These are phyloP conservation scores for Panthera tigris DNA, from an alignment of 2,113 vertebrate genomes.

Conservation along the genomic window DNA sequence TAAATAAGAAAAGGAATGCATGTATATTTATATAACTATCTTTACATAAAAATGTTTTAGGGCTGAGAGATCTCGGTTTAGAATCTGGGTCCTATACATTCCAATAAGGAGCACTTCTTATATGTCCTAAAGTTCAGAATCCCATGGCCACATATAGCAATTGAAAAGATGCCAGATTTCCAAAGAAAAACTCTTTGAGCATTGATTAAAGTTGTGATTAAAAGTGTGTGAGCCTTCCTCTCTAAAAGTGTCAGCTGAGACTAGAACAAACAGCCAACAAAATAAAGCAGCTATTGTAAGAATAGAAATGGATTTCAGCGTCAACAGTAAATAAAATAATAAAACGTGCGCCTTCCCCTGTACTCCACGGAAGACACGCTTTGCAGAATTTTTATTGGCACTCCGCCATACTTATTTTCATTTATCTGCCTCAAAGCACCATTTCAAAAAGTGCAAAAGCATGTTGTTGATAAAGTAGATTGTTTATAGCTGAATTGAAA, in stretches of 20 bases:
- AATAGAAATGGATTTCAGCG: conserved; percentile 84
- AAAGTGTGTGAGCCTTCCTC: conserved; percentile 80
- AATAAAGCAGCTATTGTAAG: conserved; percentile 84
- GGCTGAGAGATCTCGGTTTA: neutral
- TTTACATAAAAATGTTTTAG: neutral
- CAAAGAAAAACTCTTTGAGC: conserved; percentile 50
- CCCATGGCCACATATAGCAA: neutral
- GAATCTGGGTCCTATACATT: neutral
- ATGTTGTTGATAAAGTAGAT: conserved; percentile 95
- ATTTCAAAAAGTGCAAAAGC: conserved; percentile 98
- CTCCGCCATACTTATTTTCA: conserved; percentile 92
- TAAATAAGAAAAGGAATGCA: neutral
- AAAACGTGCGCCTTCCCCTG: conserved; percentile 81
- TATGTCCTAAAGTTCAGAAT: neutral
- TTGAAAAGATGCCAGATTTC: conserved; percentile 41
- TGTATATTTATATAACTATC: neutral
- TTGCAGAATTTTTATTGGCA: conserved; percentile 89
- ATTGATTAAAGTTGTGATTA: conserved; percentile 76
- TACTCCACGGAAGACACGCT: conserved; percentile 83
- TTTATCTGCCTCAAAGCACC: conserved; percentile 94
- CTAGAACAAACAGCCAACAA: conserved; percentile 84
- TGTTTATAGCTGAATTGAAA: conserved; percentile 94
- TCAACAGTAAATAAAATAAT: conserved; percentile 85
- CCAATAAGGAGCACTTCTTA: neutral
- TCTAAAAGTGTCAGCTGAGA: conserved; percentile 82